Conservation (phyloP, 2,888 invertebrate species). For the Caenorhabditis sp. region DNA sequence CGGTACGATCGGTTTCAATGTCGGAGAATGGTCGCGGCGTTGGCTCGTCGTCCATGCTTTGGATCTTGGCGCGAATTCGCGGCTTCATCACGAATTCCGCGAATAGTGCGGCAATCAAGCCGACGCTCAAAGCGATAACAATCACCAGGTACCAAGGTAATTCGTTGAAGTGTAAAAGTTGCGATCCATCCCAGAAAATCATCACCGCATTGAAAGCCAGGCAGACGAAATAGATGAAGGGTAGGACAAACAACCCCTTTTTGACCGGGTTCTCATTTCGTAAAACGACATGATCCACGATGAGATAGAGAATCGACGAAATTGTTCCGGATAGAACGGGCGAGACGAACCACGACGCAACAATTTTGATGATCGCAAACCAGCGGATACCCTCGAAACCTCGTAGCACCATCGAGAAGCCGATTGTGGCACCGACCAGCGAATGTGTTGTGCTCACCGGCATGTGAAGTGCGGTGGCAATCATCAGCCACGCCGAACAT, state of each 20-base stretch:
- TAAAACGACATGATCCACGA: conserved; percentile 82
- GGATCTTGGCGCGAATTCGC: conserved; percentile 52
- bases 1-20: conserved; percentile 22
- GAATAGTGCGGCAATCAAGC: conserved; percentile 74
- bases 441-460: conserved; percentile 98
- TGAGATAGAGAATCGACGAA: conserved; percentile 82
- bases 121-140: conserved; percentile 78
- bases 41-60: conserved; percentile 27
- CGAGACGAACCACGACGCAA: conserved; percentile 94
- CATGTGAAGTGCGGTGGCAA: conserved; percentile 89
- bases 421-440: conserved; percentile 95
- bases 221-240: conserved; percentile 90
- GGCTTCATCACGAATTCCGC: conserved; percentile 62
- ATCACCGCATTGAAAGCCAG: conserved; percentile 90
- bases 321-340: conserved; percentile 89
- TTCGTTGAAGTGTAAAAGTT: conserved; percentile 83
- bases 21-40: conserved; percentile 31
- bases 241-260: conserved; percentile 84
- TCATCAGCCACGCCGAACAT: conserved; percentile 88
- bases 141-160: conserved; percentile 79
- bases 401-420: conserved; percentile 89
- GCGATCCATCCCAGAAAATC: conserved; percentile 89
- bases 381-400: conserved; percentile 85
- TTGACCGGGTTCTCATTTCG: conserved; percentile 48
- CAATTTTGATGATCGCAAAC: conserved; percentile 82